phyloP scores from a whole-genome alignment of 1,140 invertebrate species.

The Euwallacea similis region DNA sequence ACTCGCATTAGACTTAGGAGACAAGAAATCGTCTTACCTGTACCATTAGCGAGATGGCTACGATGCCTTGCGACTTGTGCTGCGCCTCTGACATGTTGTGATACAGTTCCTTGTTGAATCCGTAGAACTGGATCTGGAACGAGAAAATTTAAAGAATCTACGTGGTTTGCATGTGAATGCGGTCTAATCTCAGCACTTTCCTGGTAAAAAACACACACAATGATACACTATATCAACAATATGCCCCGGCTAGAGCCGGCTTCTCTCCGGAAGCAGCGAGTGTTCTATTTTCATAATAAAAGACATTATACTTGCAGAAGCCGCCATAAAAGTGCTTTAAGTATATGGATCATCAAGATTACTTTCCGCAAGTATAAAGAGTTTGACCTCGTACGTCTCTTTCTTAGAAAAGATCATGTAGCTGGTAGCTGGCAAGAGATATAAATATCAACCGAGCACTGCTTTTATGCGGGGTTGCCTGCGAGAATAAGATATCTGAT shows the following conservation, averaged over 20 bases:
- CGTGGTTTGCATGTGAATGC: too few relatives aligned
- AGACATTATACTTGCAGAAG: slow-evolving; percentile 10
- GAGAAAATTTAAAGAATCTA: slow-evolving; percentile 29
- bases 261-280: not conserved
- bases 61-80: slow-evolving; percentile 88
- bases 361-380: slow-evolving; percentile 20
- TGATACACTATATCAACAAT: not conserved
- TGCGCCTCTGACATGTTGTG: slow-evolving; percentile 94
- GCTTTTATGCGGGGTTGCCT: not conserved
- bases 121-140: slow-evolving; percentile 90
- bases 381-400: slow-evolving; percentile 20
- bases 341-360: slow-evolving; percentile 22
- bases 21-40: slow-evolving; percentile 66
- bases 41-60: slow-evolving; percentile 91
- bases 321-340: slow-evolving; percentile 17
- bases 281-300: slow-evolving; percentile 18
- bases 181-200: too few relatives aligned
- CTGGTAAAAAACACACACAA: too few relatives aligned
- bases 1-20: too few relatives aligned
- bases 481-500: not conserved
- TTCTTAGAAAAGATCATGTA: slow-evolving; percentile 14
- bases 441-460: slow-evolving; percentile 13
- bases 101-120: slow-evolving; percentile 96
- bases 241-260: not conserved
- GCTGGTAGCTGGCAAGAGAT: not conserved